Conservation (phyloP, 2,797 vertebrate species). For the Lepilemur septentrionalis region DNA sequence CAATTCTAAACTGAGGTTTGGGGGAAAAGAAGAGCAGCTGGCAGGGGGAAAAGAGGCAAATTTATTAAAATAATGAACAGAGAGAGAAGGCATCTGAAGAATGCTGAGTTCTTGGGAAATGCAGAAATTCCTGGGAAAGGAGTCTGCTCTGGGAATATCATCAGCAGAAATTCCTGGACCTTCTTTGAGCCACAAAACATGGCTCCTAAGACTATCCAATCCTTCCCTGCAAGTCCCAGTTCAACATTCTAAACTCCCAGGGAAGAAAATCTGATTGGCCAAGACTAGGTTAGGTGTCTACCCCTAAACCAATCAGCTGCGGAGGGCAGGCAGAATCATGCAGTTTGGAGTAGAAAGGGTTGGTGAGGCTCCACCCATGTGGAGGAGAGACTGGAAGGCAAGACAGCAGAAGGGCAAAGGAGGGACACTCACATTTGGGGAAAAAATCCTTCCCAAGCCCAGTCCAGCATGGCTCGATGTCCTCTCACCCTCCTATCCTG, state of each 20-base stretch:
- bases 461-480: not conserved
- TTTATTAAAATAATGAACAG: not conserved
- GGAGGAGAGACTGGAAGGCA: not conserved
- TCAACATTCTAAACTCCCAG: not conserved
- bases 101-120: not conserved
- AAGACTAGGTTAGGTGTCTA: not conserved
- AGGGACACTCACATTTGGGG: not conserved
- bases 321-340: not conserved
- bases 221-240: not conserved
- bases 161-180: not conserved
- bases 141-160: not conserved
- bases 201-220: not conserved
- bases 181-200: not conserved
- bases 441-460: not conserved
- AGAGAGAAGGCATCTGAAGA: not conserved
- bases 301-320: not conserved
- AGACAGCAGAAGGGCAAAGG: not conserved
- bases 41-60: not conserved
- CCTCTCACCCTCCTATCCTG: not conserved
- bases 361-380: rapidly evolving
- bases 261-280: not conserved
- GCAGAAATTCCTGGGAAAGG: not conserved
- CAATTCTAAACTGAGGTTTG: not conserved
- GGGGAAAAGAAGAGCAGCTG: not conserved
- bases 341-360: not conserved